Percentiles rank a stretch among this genome's conserved stretches.
Evolutionary conservation across 2,888 invertebrate genomes (phyloP).

Genomic region (Agrochola litura): DNA sequence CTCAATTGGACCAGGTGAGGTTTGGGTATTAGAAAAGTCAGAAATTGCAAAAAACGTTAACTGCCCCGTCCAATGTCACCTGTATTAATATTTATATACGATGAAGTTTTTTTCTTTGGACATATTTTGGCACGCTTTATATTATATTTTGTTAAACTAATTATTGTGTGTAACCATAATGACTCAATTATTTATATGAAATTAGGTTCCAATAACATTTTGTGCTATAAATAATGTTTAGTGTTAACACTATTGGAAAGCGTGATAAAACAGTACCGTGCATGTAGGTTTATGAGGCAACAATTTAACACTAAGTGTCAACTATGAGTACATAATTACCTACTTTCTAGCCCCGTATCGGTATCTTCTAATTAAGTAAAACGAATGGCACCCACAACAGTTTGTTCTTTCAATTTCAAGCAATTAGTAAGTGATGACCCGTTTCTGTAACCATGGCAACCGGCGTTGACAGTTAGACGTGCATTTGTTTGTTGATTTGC

Average conservation of each 20-base stretch:
- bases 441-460: slow-evolving; percentile 34
- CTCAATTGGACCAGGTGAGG: too few relatives aligned
- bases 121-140: neutral
- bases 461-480: slow-evolving; percentile 1
- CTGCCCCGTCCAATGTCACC: too few relatives aligned
- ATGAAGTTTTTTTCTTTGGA: too few relatives aligned
- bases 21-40: too few relatives aligned
- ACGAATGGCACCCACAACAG: slow-evolving; percentile 26
- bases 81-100: too few relatives aligned
- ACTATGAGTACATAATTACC: slow-evolving; percentile 8
- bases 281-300: slow-evolving; percentile 19
- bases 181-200: neutral
- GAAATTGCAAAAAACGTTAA: too few relatives aligned
- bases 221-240: neutral
- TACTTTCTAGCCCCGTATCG: slow-evolving; percentile 29
- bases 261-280: slow-evolving; percentile 10
- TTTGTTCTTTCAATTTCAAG: slow-evolving; percentile 45
- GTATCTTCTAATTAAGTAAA: slow-evolving; percentile 46
- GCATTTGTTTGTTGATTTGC: slow-evolving; percentile 10
- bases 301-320: slow-evolving; percentile 25
- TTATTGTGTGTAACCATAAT: neutral
- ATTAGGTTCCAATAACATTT: neutral
- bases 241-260: slow-evolving; percentile 6
- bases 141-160: too few relatives aligned
- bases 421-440: slow-evolving; percentile 55